Evolutionary conservation across 2,888 invertebrate species (phyloP).

Genomic region (Ryuthela nishihirai): DNA sequence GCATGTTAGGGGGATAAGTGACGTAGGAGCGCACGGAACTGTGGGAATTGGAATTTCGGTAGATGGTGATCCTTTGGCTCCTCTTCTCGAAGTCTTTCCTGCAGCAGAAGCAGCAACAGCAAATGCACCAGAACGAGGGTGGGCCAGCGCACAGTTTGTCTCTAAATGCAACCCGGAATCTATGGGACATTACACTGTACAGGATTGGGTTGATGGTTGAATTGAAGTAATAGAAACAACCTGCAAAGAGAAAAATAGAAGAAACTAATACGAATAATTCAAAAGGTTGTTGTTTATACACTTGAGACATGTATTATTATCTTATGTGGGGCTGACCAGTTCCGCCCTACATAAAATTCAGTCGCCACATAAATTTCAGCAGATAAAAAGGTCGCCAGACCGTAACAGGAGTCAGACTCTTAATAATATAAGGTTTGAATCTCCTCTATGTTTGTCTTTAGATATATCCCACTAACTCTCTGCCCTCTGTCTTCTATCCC

Average conservation of each 20-base stretch:
- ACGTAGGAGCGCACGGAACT: slow-evolving; percentile 29
- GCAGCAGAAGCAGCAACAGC: slow-evolving; percentile 37
- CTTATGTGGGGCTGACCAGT: no score
- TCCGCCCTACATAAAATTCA: no score
- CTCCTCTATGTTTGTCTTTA: no score
- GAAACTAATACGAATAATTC: no score
- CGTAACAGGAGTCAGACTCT: no score
- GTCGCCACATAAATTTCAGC: no score
- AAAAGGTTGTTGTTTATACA: no score
- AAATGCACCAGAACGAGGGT: slow-evolving; percentile 31
- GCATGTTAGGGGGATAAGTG: slow-evolving; percentile 22
- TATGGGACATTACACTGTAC: slow-evolving; percentile 44
- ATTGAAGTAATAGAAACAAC: slow-evolving; percentile 44
- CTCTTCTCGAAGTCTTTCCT: slow-evolving; percentile 30
- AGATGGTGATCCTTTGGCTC: slow-evolving; percentile 14
- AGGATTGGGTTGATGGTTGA: slow-evolving; percentile 44
- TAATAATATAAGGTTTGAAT: no score
- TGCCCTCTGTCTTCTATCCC: no score
- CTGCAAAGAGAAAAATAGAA: slow-evolving; percentile 36
- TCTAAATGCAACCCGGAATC: slow-evolving; percentile 45
- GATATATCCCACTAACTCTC: no score
- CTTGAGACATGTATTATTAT: no score
- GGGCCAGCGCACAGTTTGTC: slow-evolving; percentile 35
- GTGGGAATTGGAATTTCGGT: slow-evolving; percentile 35
- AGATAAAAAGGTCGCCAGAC: no score